Conservation (phyloP, 2,888 invertebrate species). For the Zeuzera pyrina region DNA sequence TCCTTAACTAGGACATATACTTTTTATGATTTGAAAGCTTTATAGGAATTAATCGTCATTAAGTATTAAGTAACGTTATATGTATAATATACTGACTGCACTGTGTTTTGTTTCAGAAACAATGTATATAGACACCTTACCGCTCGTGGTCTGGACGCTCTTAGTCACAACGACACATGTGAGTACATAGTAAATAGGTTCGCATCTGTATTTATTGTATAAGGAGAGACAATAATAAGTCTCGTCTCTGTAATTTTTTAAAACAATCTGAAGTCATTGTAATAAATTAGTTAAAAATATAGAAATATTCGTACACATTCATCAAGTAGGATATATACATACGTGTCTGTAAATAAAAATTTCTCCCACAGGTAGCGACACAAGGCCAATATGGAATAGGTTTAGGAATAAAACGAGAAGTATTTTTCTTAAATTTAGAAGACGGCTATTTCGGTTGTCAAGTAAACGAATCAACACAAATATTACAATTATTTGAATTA, state of each 20-base stretch:
- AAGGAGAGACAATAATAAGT: too few relatives aligned
- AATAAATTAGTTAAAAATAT: too few relatives aligned
- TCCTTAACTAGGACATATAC: too few relatives aligned
- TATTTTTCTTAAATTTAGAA: constrained; percentile 97
- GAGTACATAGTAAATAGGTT: constrained; percentile 58
- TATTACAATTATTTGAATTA: constrained; percentile 94
- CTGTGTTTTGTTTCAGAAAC: constrained; percentile 84
- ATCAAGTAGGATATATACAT: background rate
- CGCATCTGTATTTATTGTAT: too few relatives aligned
- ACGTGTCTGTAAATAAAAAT: constrained; percentile 21
- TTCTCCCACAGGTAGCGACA: constrained; percentile 76
- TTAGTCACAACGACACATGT: constrained; percentile 86
- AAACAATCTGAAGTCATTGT: too few relatives aligned
- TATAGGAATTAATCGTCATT: too few relatives aligned
- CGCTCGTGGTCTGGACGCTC: constrained; percentile 93
- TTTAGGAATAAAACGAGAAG: constrained; percentile 89
- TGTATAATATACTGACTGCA: too few relatives aligned
- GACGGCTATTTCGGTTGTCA: constrained; percentile 98
- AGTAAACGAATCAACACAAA: constrained; percentile 96
- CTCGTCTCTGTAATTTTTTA: too few relatives aligned
- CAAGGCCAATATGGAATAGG: constrained; percentile 87
- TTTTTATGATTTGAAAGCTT: too few relatives aligned
- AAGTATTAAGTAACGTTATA: too few relatives aligned
- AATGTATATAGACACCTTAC: constrained; percentile 91
- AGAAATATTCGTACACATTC: too few relatives aligned